Evolutionary conservation across 2,113 vertebrate species (phyloP).

Genomic region (Cinclus mexicanus): DNA sequence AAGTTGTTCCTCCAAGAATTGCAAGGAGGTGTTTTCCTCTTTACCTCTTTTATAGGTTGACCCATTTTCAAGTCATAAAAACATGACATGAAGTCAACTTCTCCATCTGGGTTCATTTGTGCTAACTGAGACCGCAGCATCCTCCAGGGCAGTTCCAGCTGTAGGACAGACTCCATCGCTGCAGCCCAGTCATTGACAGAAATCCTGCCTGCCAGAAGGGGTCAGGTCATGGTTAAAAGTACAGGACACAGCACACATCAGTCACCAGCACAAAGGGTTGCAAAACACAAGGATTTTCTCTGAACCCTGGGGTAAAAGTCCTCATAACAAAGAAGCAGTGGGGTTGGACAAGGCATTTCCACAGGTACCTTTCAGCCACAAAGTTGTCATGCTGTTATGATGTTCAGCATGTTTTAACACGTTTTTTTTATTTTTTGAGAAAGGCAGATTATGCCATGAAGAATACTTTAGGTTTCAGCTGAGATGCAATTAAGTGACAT

Average conservation of each 20-base stretch:
- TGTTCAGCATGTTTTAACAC: not conserved
- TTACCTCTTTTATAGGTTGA: slow-evolving; percentile 82
- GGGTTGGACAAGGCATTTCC: not conserved
- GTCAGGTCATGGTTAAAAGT: not conserved
- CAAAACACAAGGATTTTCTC: not conserved
- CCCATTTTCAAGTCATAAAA: slow-evolving; percentile 84
- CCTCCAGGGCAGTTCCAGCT: slow-evolving; percentile 91
- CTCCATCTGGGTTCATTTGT: slow-evolving; percentile 72
- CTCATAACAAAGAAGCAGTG: not conserved
- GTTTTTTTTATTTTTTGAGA: not conserved
- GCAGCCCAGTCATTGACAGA: slow-evolving; percentile 85
- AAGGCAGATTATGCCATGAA: not conserved
- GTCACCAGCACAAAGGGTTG: not conserved
- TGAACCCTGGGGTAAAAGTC: not conserved
- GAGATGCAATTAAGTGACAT: not conserved
- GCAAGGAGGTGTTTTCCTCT: not conserved
- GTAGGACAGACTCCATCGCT: slow-evolving; percentile 83
- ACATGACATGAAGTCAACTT: slow-evolving; percentile 85
- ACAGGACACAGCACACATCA: not conserved
- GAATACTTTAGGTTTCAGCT: not conserved
- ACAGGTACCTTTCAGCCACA: not conserved
- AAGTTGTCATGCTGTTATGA: not conserved
- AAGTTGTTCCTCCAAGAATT: not conserved
- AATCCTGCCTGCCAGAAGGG: slow-evolving; percentile 78
- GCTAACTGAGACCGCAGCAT: slow-evolving; percentile 81